A percentile compares a stretch with the other conserved stretches of the same genome.
phyloP scores from a whole-genome alignment of 2,797 vertebrate species.

The Psittacula derbiana region DNA sequence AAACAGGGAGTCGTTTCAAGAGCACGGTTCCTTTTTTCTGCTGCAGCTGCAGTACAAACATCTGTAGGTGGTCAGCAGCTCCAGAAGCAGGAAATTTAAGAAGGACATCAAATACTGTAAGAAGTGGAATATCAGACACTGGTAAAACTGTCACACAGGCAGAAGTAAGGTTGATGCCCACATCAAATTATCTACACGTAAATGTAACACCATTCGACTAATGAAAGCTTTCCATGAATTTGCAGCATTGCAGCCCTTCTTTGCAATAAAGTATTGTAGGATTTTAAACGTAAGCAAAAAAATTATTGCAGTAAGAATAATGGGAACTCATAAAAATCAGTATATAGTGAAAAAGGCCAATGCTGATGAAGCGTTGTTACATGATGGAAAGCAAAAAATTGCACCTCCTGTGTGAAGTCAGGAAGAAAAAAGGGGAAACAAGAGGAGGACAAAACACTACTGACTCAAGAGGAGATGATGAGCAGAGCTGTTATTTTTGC shows the following conservation, averaged over 20 bases:
- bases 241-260: background rate
- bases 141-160: background rate
- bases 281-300: background rate
- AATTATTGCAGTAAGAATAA: background rate
- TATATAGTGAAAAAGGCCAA: background rate
- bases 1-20: background rate
- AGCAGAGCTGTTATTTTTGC: background rate
- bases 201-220: rapidly evolving
- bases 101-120: background rate
- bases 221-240: background rate
- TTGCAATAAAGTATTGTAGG: background rate
- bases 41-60: rapidly evolving
- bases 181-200: background rate
- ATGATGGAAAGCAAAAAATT: background rate
- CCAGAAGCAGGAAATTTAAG: background rate
- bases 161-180: background rate
- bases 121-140: background rate
- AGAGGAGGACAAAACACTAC: background rate
- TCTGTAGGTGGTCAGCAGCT: background rate
- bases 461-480: background rate
- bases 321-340: background rate
- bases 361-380: background rate
- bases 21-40: background rate
- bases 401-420: background rate
- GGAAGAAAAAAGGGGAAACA: background rate